Conservation (phyloP, 2,888 invertebrate genomes). For the Laspeyria flexula region DNA sequence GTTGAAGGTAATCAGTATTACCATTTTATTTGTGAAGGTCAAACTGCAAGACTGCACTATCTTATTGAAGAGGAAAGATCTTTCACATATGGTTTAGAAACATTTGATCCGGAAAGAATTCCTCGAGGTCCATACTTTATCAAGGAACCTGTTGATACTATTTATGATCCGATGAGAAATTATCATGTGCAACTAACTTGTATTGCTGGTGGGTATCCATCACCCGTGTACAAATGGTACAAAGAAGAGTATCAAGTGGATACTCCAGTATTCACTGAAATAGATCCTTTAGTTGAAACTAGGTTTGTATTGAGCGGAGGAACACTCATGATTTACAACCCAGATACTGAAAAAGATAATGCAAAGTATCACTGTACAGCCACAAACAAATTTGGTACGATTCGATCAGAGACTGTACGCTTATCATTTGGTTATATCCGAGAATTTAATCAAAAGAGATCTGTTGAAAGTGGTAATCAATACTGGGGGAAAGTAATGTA, state of each 20-base stretch:
- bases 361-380: conserved; percentile 97
- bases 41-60: conserved; percentile 89
- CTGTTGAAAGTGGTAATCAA: conserved; percentile 93
- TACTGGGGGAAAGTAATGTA: conserved; percentile 97
- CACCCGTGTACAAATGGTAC: conserved; percentile 96
- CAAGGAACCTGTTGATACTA: conserved; percentile 92
- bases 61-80: conserved; percentile 91
- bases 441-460: conserved; percentile 95
- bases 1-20: conserved; percentile 91
- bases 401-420: conserved; percentile 94
- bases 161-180: conserved; percentile 92
- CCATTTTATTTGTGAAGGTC: conserved; percentile 95
- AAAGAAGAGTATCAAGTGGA: conserved; percentile 95
- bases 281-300: conserved; percentile 91
- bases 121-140: conserved; percentile 96
- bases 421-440: conserved; percentile 96
- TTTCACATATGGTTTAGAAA: conserved; percentile 94
- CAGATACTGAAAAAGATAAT: conserved; percentile 92
- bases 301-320: conserved; percentile 97
- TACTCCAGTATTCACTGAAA: conserved; percentile 88
- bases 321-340: conserved; percentile 94
- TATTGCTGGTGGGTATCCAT: conserved; percentile 94
- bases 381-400: conserved; percentile 94
- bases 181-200: conserved; percentile 93
- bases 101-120: conserved; percentile 92